phyloP scores from a whole-genome alignment of 2,888 invertebrate species.

The Nomada fabriciana region DNA sequence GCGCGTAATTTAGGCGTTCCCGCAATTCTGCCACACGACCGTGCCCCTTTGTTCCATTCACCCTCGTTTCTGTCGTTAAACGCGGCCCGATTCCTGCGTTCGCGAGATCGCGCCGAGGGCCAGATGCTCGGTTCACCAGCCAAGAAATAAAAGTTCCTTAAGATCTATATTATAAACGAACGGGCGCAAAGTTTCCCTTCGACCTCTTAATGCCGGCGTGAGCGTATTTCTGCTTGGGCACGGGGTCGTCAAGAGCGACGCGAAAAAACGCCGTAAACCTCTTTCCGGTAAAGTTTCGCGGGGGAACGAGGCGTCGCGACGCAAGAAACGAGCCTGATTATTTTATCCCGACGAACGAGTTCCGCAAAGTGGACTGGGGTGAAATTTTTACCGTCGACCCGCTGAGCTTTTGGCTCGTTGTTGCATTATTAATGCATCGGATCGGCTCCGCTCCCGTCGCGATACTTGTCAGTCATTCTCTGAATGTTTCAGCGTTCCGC shows the following conservation, averaged over 20 bases:
- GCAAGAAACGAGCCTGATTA: constrained; percentile 39
- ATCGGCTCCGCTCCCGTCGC: constrained; percentile 39
- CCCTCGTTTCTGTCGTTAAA: neutral
- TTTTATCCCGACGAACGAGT: constrained; percentile 35
- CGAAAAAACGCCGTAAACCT: constrained; percentile 11
- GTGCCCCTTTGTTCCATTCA: no score
- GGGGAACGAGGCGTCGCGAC: neutral
- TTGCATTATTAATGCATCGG: constrained; percentile 65
- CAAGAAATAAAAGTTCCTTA: neutral
- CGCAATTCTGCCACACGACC: neutral
- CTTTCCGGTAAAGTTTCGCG: constrained; percentile 11
- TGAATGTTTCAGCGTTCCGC: constrained; percentile 62
- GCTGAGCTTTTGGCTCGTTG: constrained; percentile 40
- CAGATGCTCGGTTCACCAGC: neutral
- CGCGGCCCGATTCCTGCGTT: no score
- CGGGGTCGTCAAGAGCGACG: constrained; percentile 9
- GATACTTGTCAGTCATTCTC: constrained; percentile 42
- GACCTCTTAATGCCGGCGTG: neutral
- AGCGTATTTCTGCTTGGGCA: constrained; percentile 11
- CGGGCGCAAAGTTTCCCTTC: neutral
- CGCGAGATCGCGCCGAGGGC: neutral
- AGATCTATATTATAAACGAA: constrained; percentile 21
- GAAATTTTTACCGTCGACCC: constrained; percentile 25
- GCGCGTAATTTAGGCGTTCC: constrained; percentile 28
- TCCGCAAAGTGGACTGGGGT: constrained; percentile 7